A percentile compares a stretch with the other conserved stretches of the same genome.
Conservation (phyloP, 2,113 vertebrate species). For the Pholis gunnellus region DNA sequence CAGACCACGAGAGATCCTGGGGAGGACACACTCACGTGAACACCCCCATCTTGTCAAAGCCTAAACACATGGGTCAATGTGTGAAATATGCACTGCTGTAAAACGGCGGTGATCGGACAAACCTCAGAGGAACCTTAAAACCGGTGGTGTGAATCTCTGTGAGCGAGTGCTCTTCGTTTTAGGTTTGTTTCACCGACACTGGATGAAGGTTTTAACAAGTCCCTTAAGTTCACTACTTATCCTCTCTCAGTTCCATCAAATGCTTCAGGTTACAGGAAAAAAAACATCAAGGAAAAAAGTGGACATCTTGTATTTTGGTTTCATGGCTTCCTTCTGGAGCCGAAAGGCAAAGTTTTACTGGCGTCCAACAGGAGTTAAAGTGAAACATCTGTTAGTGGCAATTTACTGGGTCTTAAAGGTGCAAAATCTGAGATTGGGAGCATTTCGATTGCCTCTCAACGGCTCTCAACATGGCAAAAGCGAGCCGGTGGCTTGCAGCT, state of each 20-base stretch:
- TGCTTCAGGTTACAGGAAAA: constrained; percentile 4
- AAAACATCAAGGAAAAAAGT: constrained; percentile 7
- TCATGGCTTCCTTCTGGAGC: constrained; percentile 25
- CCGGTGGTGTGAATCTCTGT: constrained; percentile 39
- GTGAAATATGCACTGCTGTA: constrained; percentile 62
- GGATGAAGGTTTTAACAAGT: constrained; percentile 48
- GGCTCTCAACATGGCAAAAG: no score
- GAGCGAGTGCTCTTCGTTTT: constrained; percentile 17
- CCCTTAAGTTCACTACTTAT: constrained; percentile 28
- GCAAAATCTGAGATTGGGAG: not conserved
- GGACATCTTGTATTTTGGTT: constrained; percentile 43
- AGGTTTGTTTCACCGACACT: constrained; percentile 12
- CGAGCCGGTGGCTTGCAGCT: no score
- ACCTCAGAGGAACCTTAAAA: constrained; percentile 57
- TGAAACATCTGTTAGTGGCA: constrained; percentile 19
- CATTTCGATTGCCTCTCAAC: no score
- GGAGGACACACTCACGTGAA: constrained; percentile 59
- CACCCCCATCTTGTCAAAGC: constrained; percentile 40
- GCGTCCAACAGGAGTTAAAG: not conserved
- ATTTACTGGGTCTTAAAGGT: constrained; percentile 36
- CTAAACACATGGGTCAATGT: constrained; percentile 62
- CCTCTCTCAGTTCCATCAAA: constrained; percentile 27
- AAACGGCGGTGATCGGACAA: constrained; percentile 53
- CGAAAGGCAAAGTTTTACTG: constrained; percentile 12
- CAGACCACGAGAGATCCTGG: constrained; percentile 54